Evolutionary conservation across 2,888 invertebrate genomes (phyloP), one percentile per base, ranked within the genome.

Genomic region (Iselma pallidipennis): DNA sequence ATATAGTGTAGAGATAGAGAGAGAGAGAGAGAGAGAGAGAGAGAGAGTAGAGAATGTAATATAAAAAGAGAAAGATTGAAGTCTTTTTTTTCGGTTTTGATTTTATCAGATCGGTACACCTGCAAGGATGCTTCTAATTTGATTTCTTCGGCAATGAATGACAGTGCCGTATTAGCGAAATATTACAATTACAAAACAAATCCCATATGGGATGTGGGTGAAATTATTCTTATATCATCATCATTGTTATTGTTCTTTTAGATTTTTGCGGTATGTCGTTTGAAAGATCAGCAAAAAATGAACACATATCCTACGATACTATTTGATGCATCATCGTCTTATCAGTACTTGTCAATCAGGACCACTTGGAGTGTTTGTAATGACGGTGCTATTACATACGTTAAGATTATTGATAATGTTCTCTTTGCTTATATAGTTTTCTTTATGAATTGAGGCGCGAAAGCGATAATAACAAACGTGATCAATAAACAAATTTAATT

Each of bases 311-410:
- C n/a, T n/a, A n/a, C n/a, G n/a, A n/a, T n/a, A n/a, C n/a, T n/a
- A n/a, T 51, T 51, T 51, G 51, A 51, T 51, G 51, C 51, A 51
- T 51, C 57, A 54, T 37, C 14, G 55, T 49, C 49, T 63, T 64
- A 64, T 64, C 64, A 57, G 49, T 26, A n/a, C 33, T 57, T 69
- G 70, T 70, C 70, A 69, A 70, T 70, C 70, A 49, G 63, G 67
- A 70, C 67, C 69, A 64, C 67, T 69, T 67, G 67, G 65, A 67
- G 67, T 60, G 66, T 50, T 61, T 64, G 68, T 69, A 70, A 69
- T 69, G 69, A 60, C 66, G 63, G 68, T 66, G 69, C 66, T 66
- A 70, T 70, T 68, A 70, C 70, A 70, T 67, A 66, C 70, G 70
- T 69, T 70, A 45, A 63, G 70, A 70, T 70, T 55, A 59, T 28